Conservation (phyloP, 2,888 invertebrate species). For the Ligdia adustata region DNA sequence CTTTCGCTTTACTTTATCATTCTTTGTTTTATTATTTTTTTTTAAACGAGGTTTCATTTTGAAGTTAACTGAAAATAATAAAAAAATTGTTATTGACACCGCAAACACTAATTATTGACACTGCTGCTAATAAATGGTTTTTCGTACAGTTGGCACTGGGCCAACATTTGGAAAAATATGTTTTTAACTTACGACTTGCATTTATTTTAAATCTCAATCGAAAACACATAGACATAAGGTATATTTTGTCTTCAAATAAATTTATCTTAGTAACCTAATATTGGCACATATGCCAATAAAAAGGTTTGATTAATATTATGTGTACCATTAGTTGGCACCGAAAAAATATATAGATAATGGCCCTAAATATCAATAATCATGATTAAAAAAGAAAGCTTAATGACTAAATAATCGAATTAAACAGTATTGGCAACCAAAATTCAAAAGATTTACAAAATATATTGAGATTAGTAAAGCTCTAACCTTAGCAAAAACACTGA, state of each 20-base stretch:
- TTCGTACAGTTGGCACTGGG: slow-evolving; percentile 11
- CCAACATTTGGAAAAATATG: slow-evolving; percentile 11
- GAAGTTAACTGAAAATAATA: neutral
- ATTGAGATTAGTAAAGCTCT: no score
- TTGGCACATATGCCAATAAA: slow-evolving; percentile 11
- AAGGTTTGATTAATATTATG: slow-evolving; percentile 10
- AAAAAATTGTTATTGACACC: slow-evolving; percentile 3
- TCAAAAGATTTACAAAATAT: no score
- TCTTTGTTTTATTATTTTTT: slow-evolving; percentile 3
- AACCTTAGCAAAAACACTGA: no score
- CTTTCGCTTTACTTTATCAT: slow-evolving; percentile 2
- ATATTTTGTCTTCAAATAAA: slow-evolving; percentile 4
- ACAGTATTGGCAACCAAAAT: slow-evolving; percentile 1
- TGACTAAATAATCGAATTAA: neutral
- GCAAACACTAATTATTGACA: slow-evolving; percentile 8
- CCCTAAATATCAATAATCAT: slow-evolving; percentile 3
- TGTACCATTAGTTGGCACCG: slow-evolving; percentile 11
- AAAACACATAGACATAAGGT: slow-evolving; percentile 5
- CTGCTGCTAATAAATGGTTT: slow-evolving; percentile 11
- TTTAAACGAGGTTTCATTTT: slow-evolving; percentile 4
- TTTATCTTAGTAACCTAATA: slow-evolving; percentile 9
- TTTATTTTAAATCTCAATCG: slow-evolving; percentile 11
- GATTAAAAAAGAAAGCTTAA: slow-evolving; percentile 1
- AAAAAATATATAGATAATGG: slow-evolving; percentile 10
- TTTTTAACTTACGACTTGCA: slow-evolving; percentile 9